Conservation (phyloP, 2,113 vertebrate species). For the Gulo gulo region DNA sequence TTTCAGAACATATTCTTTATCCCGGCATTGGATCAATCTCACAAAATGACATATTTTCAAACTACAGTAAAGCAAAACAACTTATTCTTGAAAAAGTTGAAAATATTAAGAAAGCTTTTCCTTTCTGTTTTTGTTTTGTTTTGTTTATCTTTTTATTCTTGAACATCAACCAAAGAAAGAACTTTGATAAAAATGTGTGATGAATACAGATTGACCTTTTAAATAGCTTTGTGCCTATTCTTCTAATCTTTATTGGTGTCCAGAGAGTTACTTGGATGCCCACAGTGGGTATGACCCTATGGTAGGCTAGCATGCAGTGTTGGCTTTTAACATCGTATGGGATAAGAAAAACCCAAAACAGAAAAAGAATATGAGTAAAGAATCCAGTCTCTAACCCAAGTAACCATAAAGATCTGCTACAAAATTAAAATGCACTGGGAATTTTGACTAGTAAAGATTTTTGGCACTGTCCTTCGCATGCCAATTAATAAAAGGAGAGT, state of each 20-base stretch:
- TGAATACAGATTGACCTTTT: conserved; percentile 34
- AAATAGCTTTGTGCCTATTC: neutral
- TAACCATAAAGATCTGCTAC: neutral
- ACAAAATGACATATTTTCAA: conserved; percentile 81
- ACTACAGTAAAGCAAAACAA: conserved; percentile 80
- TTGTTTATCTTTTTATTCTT: conserved; percentile 38
- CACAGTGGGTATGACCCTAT: neutral
- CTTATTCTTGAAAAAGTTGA: conserved; percentile 74
- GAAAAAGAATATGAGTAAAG: neutral
- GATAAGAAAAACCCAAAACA: neutral
- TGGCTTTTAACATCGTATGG: neutral
- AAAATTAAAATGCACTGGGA: neutral
- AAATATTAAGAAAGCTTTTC: conserved; percentile 68
- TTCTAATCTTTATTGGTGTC: neutral
- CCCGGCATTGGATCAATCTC: conserved; percentile 83
- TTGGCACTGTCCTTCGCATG: neutral
- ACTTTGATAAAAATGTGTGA: neutral
- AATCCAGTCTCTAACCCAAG: neutral
- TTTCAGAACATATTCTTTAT: conserved; percentile 87
- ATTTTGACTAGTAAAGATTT: neutral
- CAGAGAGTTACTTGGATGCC: neutral
- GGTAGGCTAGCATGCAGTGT: neutral
- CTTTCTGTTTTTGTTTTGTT: conserved; percentile 16
- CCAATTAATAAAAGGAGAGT: neutral
- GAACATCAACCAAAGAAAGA: neutral